Conservation (phyloP, 1,140 invertebrate species). For the Drosophila pachea region DNA sequence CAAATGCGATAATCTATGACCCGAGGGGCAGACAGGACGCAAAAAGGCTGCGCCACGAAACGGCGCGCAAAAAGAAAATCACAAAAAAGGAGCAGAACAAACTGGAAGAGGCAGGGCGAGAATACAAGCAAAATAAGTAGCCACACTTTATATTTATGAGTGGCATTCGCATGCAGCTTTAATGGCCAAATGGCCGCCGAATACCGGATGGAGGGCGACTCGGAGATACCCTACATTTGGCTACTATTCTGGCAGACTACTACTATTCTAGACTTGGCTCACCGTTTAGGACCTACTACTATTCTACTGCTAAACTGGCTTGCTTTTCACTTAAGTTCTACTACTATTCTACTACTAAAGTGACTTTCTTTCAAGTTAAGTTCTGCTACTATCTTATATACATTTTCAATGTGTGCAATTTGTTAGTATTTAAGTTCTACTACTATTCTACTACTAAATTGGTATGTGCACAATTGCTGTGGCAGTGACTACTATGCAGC, state of each 20-base stretch:
- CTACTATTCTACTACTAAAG: too few species aligned
- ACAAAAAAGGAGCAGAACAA: not conserved
- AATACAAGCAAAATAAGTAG: slow-evolving; percentile 46
- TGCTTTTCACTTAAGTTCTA: too few species aligned
- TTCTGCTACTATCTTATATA: too few species aligned
- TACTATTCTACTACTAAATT: too few species aligned
- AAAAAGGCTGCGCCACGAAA: slow-evolving; percentile 59
- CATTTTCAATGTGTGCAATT: too few species aligned
- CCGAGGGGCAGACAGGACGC: slow-evolving; percentile 30
- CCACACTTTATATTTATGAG: slow-evolving; percentile 67
- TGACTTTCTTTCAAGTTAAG: too few species aligned
- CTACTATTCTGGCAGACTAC: too few species aligned
- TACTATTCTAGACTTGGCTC: too few species aligned
- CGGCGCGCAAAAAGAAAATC: slow-evolving; percentile 5
- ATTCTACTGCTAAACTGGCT: not conserved
- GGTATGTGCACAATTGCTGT: too few species aligned
- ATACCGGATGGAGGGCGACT: not conserved
- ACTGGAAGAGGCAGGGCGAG: not conserved
- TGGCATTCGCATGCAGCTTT: slow-evolving; percentile 67
- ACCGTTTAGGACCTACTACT: too few species aligned
- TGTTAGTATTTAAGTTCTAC: too few species aligned
- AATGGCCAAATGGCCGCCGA: slow-evolving; percentile 55
- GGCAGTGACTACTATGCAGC: too few species aligned
- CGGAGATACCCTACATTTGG: not conserved
- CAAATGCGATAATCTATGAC: slow-evolving; percentile 69